These are phyloP conservation scores for Philopotamus ludificatus DNA, from an alignment of 1,140 invertebrate genomes.

Conservation along the genomic window DNA sequence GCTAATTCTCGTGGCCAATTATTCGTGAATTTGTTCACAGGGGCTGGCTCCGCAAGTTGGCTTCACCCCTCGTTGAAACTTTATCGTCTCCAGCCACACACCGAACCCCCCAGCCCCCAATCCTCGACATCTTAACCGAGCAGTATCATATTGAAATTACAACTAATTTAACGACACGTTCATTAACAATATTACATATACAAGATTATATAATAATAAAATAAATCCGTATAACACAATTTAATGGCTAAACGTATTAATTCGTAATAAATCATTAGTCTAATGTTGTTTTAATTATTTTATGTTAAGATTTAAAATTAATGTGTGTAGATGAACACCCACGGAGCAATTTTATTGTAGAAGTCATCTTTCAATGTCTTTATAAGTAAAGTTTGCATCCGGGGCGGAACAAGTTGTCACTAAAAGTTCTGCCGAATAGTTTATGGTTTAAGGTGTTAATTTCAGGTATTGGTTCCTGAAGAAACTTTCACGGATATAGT, in stretches of 20 bases:
- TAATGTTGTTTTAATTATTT: too few relatives aligned
- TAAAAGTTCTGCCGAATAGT: slow-evolving; percentile 20
- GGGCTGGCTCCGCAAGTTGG: slow-evolving; percentile 25
- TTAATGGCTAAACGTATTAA: too few relatives aligned
- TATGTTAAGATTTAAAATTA: too few relatives aligned
- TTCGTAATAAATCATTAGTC: too few relatives aligned
- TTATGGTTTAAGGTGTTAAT: slow-evolving; percentile 25
- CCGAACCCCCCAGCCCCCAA: too few relatives aligned
- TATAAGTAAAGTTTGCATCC: slow-evolving; percentile 23
- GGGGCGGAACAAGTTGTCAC: slow-evolving; percentile 26
- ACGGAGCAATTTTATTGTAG: not conserved
- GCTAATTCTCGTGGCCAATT: slow-evolving; percentile 29
- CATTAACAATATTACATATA: too few relatives aligned
- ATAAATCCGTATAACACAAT: too few relatives aligned
- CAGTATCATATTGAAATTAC: too few relatives aligned
- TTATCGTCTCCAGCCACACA: not conserved
- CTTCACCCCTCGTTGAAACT: slow-evolving; percentile 7
- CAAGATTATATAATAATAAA: too few relatives aligned
- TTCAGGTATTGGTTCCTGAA: slow-evolving; percentile 22
- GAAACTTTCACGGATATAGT: slow-evolving; percentile 7
- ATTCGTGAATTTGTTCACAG: slow-evolving; percentile 30
- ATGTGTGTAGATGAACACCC: too few relatives aligned
- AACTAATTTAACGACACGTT: too few relatives aligned
- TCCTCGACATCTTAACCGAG: too few relatives aligned
- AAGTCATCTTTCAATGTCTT: slow-evolving; percentile 27